These are phyloP conservation scores for Esperia sulphurella DNA, from an alignment of 2,888 invertebrate genomes.

Conservation along the genomic window DNA sequence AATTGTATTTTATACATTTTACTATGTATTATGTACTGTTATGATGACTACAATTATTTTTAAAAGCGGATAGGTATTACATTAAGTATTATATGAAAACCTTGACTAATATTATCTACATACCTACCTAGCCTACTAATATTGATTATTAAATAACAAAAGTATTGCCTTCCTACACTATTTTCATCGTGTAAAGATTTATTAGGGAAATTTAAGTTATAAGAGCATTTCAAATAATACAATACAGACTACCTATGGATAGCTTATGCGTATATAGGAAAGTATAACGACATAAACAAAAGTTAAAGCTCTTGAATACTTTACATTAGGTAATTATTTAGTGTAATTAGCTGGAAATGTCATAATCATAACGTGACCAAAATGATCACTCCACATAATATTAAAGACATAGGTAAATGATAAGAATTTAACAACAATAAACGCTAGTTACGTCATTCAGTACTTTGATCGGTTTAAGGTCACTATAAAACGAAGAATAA, in stretches of 20 bases:
- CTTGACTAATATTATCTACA: background rate
- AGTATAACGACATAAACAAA: slow-evolving; percentile 10
- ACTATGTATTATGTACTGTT: slow-evolving; percentile 39
- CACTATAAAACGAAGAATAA: slow-evolving; percentile 75
- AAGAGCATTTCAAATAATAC: background rate
- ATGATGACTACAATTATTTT: slow-evolving; percentile 60
- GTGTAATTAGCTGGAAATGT: slow-evolving; percentile 44
- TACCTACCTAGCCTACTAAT: background rate
- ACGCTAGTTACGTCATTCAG: slow-evolving; percentile 71
- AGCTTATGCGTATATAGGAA: background rate
- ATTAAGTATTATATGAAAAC: background rate
- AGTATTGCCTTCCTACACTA: background rate
- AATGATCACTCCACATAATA: background rate
- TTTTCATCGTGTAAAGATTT: background rate
- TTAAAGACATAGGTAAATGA: slow-evolving; percentile 10
- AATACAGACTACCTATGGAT: background rate
- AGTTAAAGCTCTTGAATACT: slow-evolving; percentile 55
- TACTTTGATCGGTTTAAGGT: slow-evolving; percentile 76
- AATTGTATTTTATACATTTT: slow-evolving; percentile 43
- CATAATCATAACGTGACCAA: background rate
- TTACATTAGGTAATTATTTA: slow-evolving; percentile 22
- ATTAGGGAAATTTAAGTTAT: background rate
- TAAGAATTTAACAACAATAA: slow-evolving; percentile 50
- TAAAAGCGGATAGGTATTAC: slow-evolving; percentile 22
- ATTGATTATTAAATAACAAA: background rate